phyloP scores from a whole-genome alignment of 2,888 invertebrate genomes.

The Xestobium rufovillosum region DNA sequence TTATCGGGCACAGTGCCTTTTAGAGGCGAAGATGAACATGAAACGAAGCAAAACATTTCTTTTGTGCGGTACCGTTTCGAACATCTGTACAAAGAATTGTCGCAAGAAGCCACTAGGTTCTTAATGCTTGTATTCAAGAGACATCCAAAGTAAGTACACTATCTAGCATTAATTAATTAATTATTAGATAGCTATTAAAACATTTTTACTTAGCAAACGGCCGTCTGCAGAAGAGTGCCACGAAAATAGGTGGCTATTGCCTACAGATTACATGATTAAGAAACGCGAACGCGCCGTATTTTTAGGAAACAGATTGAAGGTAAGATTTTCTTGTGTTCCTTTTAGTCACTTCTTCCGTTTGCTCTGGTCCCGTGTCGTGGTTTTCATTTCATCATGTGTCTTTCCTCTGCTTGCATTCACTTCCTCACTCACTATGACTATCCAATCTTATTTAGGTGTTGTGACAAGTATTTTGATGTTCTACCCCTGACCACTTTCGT shows the following conservation, averaged over 20 bases:
- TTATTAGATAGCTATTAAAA: no score
- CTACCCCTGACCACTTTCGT: no score
- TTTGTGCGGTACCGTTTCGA: constrained; percentile 91
- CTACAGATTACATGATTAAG: constrained; percentile 87
- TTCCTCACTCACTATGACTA: no score
- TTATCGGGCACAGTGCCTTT: constrained; percentile 91
- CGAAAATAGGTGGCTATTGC: constrained; percentile 92
- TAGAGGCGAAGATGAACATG: constrained; percentile 70
- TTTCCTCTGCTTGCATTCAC: no score
- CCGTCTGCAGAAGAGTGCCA: constrained; percentile 91
- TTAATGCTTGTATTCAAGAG: constrained; percentile 93
- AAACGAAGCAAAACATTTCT: constrained; percentile 85
- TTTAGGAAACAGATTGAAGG: constrained; percentile 74
- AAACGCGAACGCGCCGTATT: constrained; percentile 85
- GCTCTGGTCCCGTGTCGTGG: no score
- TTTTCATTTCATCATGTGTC: no score
- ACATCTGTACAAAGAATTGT: constrained; percentile 87
- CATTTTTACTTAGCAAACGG: constrained; percentile 72
- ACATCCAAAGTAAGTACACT: constrained; percentile 68
- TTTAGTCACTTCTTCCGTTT: no score
- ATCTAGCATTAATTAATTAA: constrained; percentile 3
- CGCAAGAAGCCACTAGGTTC: constrained; percentile 88
- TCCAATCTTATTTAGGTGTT: no score
- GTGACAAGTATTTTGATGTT: no score
- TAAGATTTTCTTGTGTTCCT: no score